Base-by-base conservation (phyloP, 2,113 vertebrate genomes). In the Ameiurus melas region DNA sequence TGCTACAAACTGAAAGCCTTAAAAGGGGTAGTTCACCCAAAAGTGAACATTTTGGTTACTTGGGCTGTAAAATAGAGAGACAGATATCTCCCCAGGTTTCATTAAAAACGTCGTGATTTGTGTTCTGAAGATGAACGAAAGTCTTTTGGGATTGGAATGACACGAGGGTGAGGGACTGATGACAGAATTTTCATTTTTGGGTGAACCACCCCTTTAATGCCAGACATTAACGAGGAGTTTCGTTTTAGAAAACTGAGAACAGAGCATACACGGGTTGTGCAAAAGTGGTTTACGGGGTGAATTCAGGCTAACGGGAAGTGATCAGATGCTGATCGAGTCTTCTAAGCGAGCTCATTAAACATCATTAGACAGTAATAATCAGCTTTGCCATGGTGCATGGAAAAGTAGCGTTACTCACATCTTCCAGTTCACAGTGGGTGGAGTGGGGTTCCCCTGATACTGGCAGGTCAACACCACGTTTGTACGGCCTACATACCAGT, bases 401-500 rank as follows among this genome's bases (percentile, higher is more conserved):
- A 39, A 81, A 60, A 62, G 12, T 36, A 22, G 10, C 2, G 0
- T 64, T 58, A 16, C 89, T 91, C n/a, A 90, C 90, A 82, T 77
- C 83, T 25, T 88, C 90, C 97, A 98, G 19, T 13, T 85, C 64
- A 95, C 93, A 0, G 86, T 85, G 0, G 82, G 82, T 1, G 97
- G 95, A 2, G 88, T 1, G 0, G 97, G 97, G 87, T 98, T 98
- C 68, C 94, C 96, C 0, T 68, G 91, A 5, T 94, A 96, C 0
- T 94, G 90, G 88, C 97, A 98, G 88, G 64, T 95, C 85, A 98
- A 93, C 4, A 58, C 58, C 27, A 93, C 96, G n/a, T 96, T 96
- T 0, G 92, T 95, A 2, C 97, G 96, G 53, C 96, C 96, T 0
- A 96, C 16, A 82, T 97, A 97, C 97, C 97, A 98, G 91, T 98